Percentiles rank a stretch among this genome's conserved stretches.
phyloP scores from a whole-genome alignment of 2,113 vertebrate genomes.

The Hemiscyllium ocellatum region DNA sequence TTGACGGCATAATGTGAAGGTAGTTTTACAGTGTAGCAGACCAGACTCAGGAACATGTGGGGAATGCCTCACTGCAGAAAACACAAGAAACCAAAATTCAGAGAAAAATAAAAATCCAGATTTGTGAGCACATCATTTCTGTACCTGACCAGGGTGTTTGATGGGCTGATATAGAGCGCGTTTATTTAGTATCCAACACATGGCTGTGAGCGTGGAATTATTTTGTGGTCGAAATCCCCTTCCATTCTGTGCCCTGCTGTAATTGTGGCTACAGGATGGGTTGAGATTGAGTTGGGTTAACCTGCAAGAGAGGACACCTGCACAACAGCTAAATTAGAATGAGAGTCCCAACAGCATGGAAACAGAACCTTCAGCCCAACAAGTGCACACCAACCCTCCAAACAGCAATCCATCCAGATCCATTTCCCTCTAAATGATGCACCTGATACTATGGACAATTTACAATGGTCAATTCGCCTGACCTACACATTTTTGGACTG shows the following conservation, averaged over 20 bases:
- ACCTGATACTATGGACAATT: no score
- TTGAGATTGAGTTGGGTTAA: not conserved
- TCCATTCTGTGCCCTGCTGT: not conserved
- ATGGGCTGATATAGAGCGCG: not conserved
- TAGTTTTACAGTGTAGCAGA: not conserved
- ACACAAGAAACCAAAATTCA: no score
- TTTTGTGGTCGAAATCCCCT: not conserved
- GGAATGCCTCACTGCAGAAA: no score
- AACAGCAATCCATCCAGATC: no score
- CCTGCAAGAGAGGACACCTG: not conserved
- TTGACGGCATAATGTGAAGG: not conserved
- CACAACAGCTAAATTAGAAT: not conserved
- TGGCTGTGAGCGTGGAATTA: not conserved
- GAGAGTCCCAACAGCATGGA: no score
- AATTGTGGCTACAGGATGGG: not conserved
- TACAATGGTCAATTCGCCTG: no score
- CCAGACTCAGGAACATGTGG: no score
- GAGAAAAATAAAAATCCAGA: no score
- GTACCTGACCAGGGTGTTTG: not conserved
- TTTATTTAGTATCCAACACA: not conserved
- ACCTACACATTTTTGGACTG: no score
- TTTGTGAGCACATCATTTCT: not conserved
- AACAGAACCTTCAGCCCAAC: no score
- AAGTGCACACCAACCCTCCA: no score
- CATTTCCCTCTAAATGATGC: no score